Evolutionary conservation across 2,113 vertebrate species (phyloP), one percentile per base, ranked within the genome.

Genomic region (Platycercus adscitus): DNA sequence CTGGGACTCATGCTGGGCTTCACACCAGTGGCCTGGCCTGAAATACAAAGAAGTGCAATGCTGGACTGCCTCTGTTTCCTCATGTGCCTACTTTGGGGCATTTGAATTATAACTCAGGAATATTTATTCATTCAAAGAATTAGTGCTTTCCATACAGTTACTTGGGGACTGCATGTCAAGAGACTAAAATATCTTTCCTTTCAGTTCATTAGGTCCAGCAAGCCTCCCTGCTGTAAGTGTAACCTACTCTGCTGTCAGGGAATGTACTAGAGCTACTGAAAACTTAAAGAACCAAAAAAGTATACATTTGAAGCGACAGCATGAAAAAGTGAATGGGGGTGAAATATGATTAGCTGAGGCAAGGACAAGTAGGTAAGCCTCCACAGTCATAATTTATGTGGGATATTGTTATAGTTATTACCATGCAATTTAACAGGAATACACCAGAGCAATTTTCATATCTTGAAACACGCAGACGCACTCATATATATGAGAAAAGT

Each of bases 391-490:
- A 95, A 96, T 97, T 96, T 95, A 96, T 94, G 84, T 86, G 91
- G 68, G 92, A 96, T 96, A 96, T 96, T 96, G 96, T 95, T 95
- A 81, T 95, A 95, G 92, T 96, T 97, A 97, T 97, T 95, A 85
- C 95, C 96, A 95, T 96, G 89, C 96, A 97, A 97, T 97, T 97
- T 94, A 97, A 96, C 96, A 96, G 85, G 96, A 96, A 95, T 95
- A 96, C 96, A 96, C 96, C 79, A 97, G 95, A 94, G 96, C 95
- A 94, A 95, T 95, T 95, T 92, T 95, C 39, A 0, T 88, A 86
- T 93, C 91, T 96, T 92, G 86, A 96, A 95, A 94, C 87, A 91
- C 28, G 89, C 71, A 95, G 91, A 95, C 64, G 87, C 71, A 93
- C 91, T 97, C 91, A 75, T 61, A 86, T 25, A 56, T 78, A 77